A percentile compares a stretch with the other conserved stretches of the same genome.
These are phyloP conservation scores for Rhyacophila evoluta DNA, from an alignment of 2,888 invertebrate species.

Conservation along the genomic window DNA sequence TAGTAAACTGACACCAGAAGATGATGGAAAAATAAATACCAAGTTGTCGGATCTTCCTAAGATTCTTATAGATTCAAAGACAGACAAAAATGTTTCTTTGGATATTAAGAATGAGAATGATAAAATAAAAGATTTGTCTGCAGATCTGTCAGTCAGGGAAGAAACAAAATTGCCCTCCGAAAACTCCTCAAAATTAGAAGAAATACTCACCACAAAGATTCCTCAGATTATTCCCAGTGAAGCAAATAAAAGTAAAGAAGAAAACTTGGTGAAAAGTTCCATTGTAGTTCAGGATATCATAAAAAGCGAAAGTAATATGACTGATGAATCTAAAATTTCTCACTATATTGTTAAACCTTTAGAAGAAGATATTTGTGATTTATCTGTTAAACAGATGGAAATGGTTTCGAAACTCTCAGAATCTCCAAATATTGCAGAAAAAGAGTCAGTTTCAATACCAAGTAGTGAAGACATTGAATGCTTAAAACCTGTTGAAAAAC, in stretches of 20 bases:
- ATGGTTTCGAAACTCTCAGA: neutral
- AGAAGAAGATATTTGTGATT: neutral
- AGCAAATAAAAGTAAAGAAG: slow-evolving; percentile 18
- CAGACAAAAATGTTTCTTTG: too few relatives aligned
- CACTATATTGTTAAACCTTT: neutral
- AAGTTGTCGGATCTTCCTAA: neutral
- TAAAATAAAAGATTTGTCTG: too few relatives aligned
- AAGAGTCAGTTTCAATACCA: neutral
- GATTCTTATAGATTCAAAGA: too few relatives aligned
- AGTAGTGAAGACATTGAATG: neutral
- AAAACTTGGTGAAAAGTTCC: slow-evolving; percentile 9
- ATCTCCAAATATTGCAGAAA: neutral
- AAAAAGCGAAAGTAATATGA: neutral
- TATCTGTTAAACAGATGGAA: neutral
- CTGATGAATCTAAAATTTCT: neutral
- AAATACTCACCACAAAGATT: neutral
- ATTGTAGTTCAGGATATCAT: neutral
- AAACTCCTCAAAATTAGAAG: neutral
- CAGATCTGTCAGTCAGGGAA: too few relatives aligned
- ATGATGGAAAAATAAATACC: too few relatives aligned
- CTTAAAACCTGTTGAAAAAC: neutral
- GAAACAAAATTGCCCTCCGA: neutral
- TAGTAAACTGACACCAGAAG: neutral
- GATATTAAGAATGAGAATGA: too few relatives aligned
- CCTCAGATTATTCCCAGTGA: neutral